Evolutionary conservation across 2,113 vertebrate genomes (phyloP).

Genomic region (Podarcis muralis): DNA sequence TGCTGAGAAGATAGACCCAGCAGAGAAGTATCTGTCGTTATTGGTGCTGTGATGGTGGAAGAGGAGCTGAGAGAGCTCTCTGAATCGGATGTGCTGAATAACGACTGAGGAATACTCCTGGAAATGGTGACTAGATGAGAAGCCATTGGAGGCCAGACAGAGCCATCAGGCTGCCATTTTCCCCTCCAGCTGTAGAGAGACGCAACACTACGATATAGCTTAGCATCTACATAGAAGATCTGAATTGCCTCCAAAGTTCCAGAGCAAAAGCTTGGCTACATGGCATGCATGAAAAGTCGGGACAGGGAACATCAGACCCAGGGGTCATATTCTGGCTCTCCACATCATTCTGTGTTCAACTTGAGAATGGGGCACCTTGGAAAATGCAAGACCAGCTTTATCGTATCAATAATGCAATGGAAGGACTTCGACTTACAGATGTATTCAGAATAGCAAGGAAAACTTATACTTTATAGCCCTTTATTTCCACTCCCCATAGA

Average conservation of each 20-base stretch:
- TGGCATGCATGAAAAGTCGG: not conserved
- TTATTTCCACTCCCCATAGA: not conserved
- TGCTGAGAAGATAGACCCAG: not conserved
- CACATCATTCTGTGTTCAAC: not conserved
- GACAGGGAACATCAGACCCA: no score
- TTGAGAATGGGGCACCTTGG: not conserved
- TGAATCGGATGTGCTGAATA: not conserved
- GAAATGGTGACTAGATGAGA: not conserved
- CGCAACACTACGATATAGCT: not conserved
- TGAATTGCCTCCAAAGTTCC: not conserved
- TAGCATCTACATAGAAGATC: not conserved
- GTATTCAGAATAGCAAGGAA: not conserved
- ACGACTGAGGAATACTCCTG: not conserved
- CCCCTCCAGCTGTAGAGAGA: not conserved
- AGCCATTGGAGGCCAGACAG: not conserved
- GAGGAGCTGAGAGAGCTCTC: not conserved
- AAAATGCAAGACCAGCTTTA: not conserved
- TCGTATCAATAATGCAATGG: not conserved
- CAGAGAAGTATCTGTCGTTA: not conserved
- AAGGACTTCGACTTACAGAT: no score
- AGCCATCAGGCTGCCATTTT: not conserved
- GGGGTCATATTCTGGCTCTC: no score
- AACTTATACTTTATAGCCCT: not conserved
- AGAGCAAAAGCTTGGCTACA: not conserved
- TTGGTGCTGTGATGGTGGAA: not conserved